Base-by-base conservation (phyloP, 2,888 invertebrate genomes). In the Habroteleia sp. region DNA sequence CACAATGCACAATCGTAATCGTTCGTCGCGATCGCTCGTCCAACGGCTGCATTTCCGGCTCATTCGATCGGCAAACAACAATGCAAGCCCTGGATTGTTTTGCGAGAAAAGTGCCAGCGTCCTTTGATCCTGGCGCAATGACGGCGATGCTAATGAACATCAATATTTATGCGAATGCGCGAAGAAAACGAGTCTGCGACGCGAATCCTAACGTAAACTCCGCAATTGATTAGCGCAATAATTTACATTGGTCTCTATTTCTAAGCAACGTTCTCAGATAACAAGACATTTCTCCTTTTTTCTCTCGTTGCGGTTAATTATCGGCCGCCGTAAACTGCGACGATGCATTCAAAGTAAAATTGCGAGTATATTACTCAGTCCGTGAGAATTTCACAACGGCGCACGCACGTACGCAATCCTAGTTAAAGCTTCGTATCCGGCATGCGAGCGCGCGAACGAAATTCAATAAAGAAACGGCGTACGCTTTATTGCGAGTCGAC, bases 291-390 rank as follows among this genome's bases (percentile, higher is more conserved):
- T 33, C 14, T 13, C 14, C 2, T 16, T 37, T 37, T 37, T 27
- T 29, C 8, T 14, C 14, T 20, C 10, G 3, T 29, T 4, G 16
- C 29, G 10, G 17, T 8, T 11, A 50, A 35, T 50, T 50, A 13
- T 17, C 5, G 20, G 48, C 20, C 48, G 31, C 14, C 11, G 48
- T 13, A 33, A 50, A 35, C 23, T n/a, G n/a, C 50, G 35, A 35
- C 50, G 50, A 50, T 20, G 35, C 20, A 23, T 50, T 35, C 20
- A 20, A 50, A 23, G 35, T 50, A 50, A 52, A 52, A 20, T 25
- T 16, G 25, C 37, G 27, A 35, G 35, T 52, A 13, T 13, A 14
- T 52, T 14, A 25, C 33, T 52, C 48, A 23, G 48, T 23, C 20
- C n/a, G 48, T 35, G 35, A 33, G 48, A 50, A 35, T 50, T 20